These are phyloP conservation scores for Hemichromis elongatus DNA, from an alignment of 2,113 vertebrate species.

Conservation along the genomic window DNA sequence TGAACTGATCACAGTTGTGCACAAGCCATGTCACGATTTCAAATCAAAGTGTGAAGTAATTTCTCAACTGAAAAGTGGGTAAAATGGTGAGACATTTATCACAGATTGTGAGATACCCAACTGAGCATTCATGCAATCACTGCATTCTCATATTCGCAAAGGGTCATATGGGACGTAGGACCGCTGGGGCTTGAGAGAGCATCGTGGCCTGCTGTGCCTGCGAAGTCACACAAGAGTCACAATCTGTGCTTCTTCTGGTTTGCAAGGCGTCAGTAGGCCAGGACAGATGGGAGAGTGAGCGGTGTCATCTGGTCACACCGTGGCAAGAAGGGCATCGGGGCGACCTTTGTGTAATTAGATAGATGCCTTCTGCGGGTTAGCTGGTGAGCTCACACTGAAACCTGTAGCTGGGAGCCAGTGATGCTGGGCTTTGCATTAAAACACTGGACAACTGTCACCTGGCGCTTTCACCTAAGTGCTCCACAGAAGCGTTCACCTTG, in stretches of 20 bases:
- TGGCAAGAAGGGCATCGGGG: conserved; percentile 19
- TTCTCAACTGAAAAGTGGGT: not conserved
- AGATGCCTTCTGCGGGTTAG: conserved; percentile 3
- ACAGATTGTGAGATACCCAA: conserved; percentile 46
- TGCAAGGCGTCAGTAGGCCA: not conserved
- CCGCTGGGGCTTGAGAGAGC: conserved; percentile 8
- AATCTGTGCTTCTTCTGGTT: conserved; percentile 65
- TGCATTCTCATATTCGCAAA: conserved; percentile 12
- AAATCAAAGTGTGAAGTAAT: not conserved
- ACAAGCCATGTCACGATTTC: not conserved
- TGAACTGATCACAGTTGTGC: not conserved
- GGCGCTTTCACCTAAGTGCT: not conserved
- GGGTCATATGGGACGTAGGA: conserved; percentile 51
- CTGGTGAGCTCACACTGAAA: conserved; percentile 10
- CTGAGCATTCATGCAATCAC: conserved; percentile 40
- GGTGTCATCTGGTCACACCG: conserved; percentile 46
- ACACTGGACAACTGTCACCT: not conserved
- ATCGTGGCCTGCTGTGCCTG: conserved; percentile 49
- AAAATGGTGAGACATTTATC: conserved; percentile 18
- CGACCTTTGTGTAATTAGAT: conserved; percentile 47
- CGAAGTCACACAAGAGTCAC: conserved; percentile 61
- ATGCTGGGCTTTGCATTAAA: not conserved
- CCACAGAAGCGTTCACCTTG: not conserved
- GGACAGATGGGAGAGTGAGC: conserved; percentile 54
- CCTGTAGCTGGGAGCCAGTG: conserved; percentile 15